A percentile compares a stretch with the other conserved stretches of the same genome.
Conservation (phyloP, 1,140 invertebrate species). For the Lucilia sericata region DNA sequence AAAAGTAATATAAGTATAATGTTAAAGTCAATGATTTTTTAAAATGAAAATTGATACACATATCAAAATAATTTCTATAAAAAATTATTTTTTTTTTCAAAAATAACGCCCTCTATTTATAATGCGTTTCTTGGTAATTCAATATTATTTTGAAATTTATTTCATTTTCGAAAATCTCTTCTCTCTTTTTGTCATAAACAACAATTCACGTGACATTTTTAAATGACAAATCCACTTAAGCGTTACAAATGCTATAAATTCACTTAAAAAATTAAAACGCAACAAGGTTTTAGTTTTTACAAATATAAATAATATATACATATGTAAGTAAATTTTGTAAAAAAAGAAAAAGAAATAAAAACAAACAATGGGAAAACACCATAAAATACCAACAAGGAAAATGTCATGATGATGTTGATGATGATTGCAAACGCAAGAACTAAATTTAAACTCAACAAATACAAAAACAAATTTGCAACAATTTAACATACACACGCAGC, state of each 20-base stretch:
- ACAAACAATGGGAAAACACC: too few species aligned
- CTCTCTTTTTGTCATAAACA: neutral
- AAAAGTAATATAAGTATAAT: neutral
- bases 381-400: too few species aligned
- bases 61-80: neutral
- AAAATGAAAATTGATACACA: neutral
- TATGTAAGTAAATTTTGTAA: neutral
- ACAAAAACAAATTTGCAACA: neutral
- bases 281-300: neutral
- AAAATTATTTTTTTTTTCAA: neutral
- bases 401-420: too few species aligned
- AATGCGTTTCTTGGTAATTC: neutral
- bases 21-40: neutral
- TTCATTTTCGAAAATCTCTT: neutral
- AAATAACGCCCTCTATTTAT: neutral
- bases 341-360: neutral
- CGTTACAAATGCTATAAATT: slow-evolving; percentile 16
- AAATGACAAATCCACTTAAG: slow-evolving; percentile 27
- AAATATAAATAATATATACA: neutral
- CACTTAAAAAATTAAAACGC: neutral
- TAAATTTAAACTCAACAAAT: neutral
- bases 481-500: neutral
- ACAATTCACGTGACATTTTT: slow-evolving; percentile 1
- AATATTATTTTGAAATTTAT: neutral
- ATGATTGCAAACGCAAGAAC: neutral